A percentile compares a stretch with the other conserved stretches of the same genome.
These are phyloP conservation scores for Nycticryphes semicollaris DNA, from an alignment of 2,113 vertebrate species.

Conservation along the genomic window DNA sequence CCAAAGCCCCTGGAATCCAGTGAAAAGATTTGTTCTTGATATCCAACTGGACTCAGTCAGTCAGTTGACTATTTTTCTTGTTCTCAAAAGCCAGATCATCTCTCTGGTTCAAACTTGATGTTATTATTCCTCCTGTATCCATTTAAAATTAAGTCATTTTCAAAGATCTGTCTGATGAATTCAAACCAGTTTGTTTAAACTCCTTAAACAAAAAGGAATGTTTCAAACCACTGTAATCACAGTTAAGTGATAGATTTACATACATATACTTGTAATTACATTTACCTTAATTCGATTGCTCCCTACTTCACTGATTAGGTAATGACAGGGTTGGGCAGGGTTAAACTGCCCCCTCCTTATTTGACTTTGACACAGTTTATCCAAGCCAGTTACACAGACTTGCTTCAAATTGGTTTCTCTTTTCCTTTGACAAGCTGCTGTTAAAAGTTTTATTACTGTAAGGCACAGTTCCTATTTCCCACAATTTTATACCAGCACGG, in stretches of 20 bases:
- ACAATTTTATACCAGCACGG: neutral
- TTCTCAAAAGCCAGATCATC: neutral
- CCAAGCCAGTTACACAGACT: neutral
- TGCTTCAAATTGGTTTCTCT: neutral
- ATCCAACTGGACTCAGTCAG: neutral
- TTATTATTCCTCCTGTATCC: neutral
- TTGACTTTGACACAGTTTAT: neutral
- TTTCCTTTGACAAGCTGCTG: neutral
- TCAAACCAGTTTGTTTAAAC: neutral
- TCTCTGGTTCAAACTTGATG: neutral
- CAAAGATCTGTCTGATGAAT: neutral
- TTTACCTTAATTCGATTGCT: neutral
- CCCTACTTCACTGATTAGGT: neutral
- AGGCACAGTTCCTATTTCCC: neutral
- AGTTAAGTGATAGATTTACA: neutral
- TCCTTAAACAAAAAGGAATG: neutral
- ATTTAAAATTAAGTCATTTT: neutral
- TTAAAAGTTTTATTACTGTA: neutral
- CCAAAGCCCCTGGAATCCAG: constrained; percentile 21
- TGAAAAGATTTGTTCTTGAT: neutral
- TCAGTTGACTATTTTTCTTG: neutral
- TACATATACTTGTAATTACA: neutral
- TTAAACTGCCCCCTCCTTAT: neutral
- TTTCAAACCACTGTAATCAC: neutral
- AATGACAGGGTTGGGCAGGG: neutral